Base-by-base conservation (phyloP, 2,797 vertebrate genomes). In the Apogon hyalosoma region DNA sequence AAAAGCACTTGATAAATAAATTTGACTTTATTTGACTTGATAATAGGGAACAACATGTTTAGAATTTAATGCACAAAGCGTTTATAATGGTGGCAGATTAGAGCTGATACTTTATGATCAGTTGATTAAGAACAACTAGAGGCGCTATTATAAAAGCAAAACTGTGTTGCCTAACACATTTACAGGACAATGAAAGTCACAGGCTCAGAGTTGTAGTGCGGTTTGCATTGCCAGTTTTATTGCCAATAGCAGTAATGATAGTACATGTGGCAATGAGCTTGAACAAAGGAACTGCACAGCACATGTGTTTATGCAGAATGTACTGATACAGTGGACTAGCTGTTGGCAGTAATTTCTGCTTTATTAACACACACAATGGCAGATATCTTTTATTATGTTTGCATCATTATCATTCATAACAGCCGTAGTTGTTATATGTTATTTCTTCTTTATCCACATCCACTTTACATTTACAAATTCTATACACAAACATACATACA, bases 121-220 rank as follows among this genome's bases (percentile, higher is more conserved):
- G 36, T 73, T 87, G 77, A 92, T 87, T 83, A 84, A 75, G 79
- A 80, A 77, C 57, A 67, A 55, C 77, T 42, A 41, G 56, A 86
- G 73, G 75, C 80, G 82, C 63, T 45, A 24, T 59, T 79, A 31
- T 69, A 67, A 83, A 58, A 68, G 66, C 46, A 63, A 63, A 75
- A 65, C 59, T 47, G 71, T 68, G 77, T 78, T 80, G 68, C 63
- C 41, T 45, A 68, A 65, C 9, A 0, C 62, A 10, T 75, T 90
- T 85, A 88, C 82, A 69, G 62, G 83, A 87, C 87, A 89, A 87
- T 90, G 84, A 92, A 90, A 77, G 84, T 90, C 87, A 77, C 2
- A 40, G 60, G 75, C 9, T 3, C 2, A 7, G 42, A 38, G 70
- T 46, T 40, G 33, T 42, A 11, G 62, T 43, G 66, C 72, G 63